A percentile compares a stretch with the other conserved stretches of the same genome.
These are phyloP conservation scores for Gobio occitaniae DNA, from an alignment of 2,797 vertebrate species.

Conservation along the genomic window DNA sequence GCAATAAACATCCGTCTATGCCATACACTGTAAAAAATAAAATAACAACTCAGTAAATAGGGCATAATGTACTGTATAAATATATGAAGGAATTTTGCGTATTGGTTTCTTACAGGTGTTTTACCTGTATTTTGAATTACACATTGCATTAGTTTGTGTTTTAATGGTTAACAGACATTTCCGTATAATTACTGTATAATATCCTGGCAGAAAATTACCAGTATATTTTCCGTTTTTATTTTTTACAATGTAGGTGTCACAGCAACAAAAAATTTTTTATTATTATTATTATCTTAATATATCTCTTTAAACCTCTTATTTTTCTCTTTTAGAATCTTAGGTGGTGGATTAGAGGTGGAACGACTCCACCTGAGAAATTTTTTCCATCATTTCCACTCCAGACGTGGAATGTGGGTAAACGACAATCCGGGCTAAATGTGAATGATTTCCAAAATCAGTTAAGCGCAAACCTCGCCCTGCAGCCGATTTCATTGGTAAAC, in stretches of 20 bases:
- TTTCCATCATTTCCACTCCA: conserved; percentile 84
- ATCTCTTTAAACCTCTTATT: background rate
- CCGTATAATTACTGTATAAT: too few relatives aligned
- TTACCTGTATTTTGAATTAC: too few relatives aligned
- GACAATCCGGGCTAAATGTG: background rate
- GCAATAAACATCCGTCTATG: too few relatives aligned
- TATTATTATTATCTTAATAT: background rate
- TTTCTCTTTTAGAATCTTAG: conserved; percentile 26
- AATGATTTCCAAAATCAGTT: background rate
- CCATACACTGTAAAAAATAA: too few relatives aligned
- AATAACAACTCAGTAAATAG: too few relatives aligned
- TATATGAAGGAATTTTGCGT: too few relatives aligned
- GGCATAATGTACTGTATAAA: too few relatives aligned
- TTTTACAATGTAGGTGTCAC: background rate
- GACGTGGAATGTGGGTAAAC: conserved; percentile 83
- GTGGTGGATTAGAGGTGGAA: conserved; percentile 80
- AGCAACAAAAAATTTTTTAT: background rate
- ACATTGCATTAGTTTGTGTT: too few relatives aligned
- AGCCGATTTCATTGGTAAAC: background rate
- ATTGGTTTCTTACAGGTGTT: too few relatives aligned
- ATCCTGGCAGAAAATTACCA: too few relatives aligned
- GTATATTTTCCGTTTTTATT: too few relatives aligned
- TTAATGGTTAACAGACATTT: too few relatives aligned
- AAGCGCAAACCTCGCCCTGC: background rate
- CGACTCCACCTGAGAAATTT: conserved; percentile 83